These are phyloP conservation scores for Schizothorax lantsangensis DNA, from an alignment of 2,797 vertebrate species.

Conservation along the genomic window DNA sequence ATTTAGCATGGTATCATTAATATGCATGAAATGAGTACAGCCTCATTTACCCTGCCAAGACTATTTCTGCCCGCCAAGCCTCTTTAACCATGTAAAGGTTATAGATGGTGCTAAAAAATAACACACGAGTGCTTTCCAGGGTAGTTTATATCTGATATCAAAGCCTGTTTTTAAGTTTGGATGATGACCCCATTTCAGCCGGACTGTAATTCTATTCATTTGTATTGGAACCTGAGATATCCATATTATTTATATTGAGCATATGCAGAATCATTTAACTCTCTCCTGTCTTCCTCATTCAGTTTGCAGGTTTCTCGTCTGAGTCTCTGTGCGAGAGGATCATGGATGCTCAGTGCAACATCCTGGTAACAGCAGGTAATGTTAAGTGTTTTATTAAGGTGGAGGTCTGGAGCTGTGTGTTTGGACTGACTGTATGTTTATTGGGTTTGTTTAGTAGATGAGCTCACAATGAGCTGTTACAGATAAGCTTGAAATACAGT, in stretches of 20 bases:
- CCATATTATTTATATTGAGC: neutral
- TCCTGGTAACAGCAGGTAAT: slow-evolving; percentile 82
- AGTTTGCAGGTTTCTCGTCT: slow-evolving; percentile 86
- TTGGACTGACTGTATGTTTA: neutral
- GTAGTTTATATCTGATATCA: slow-evolving; percentile 55
- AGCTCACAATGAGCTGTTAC: neutral
- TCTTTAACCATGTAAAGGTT: slow-evolving; percentile 62
- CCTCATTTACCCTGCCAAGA: slow-evolving; percentile 53
- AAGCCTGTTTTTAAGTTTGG: slow-evolving; percentile 58
- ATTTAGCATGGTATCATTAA: slow-evolving; percentile 47
- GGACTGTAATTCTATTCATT: slow-evolving; percentile 54
- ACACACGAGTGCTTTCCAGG: slow-evolving; percentile 51
- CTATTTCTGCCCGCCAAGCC: slow-evolving; percentile 65
- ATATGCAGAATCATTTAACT: neutral
- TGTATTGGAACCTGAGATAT: neutral
- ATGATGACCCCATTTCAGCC: slow-evolving; percentile 59
- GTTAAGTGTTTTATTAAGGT: neutral
- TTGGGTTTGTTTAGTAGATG: neutral
- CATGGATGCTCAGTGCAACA: slow-evolving; percentile 75
- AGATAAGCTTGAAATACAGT: neutral
- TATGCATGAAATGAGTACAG: slow-evolving; percentile 49
- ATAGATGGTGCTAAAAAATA: slow-evolving; percentile 71
- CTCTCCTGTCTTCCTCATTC: slow-evolving; percentile 20
- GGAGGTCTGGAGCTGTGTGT: neutral
- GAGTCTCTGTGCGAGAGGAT: slow-evolving; percentile 82